These are phyloP conservation scores for Dendrocincla tyrannina DNA, from an alignment of 2,797 vertebrate genomes.

Conservation along the genomic window DNA sequence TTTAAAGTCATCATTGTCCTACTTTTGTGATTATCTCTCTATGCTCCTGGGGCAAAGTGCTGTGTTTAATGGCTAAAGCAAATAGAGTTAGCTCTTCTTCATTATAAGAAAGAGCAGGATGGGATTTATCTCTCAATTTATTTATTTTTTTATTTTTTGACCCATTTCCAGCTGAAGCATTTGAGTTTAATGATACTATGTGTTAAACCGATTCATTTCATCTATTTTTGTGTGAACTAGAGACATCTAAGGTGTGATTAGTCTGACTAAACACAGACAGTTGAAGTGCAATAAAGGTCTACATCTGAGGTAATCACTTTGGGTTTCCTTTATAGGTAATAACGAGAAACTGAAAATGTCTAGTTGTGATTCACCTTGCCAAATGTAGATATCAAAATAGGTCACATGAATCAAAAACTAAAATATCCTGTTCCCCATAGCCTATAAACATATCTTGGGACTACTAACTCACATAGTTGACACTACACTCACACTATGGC, in stretches of 20 bases:
- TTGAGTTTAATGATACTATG: not conserved
- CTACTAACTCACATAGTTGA: not conserved
- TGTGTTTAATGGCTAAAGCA: not conserved
- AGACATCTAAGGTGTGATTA: not conserved
- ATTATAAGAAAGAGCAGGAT: not conserved
- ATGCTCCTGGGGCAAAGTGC: not conserved
- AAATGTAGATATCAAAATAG: not conserved
- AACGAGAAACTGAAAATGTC: not conserved
- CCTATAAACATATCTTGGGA: not conserved
- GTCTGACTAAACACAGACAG: not conserved
- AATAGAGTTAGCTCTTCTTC: not conserved
- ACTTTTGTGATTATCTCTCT: not conserved
- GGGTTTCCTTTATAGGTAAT: not conserved
- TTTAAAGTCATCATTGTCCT: not conserved
- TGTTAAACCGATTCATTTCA: not conserved
- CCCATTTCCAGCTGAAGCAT: not conserved
- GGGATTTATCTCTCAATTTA: not conserved
- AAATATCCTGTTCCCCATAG: not conserved
- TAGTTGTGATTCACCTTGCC: not conserved
- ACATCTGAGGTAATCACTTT: not conserved
- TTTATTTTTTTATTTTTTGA: not conserved
- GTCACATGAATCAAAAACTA: not conserved
- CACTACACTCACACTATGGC: not conserved
- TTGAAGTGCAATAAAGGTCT: not conserved
- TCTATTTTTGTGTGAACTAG: not conserved